Percentiles rank a stretch among this genome's conserved stretches.
Conservation (phyloP, 2,797 vertebrate species). For the Spizella passerina region DNA sequence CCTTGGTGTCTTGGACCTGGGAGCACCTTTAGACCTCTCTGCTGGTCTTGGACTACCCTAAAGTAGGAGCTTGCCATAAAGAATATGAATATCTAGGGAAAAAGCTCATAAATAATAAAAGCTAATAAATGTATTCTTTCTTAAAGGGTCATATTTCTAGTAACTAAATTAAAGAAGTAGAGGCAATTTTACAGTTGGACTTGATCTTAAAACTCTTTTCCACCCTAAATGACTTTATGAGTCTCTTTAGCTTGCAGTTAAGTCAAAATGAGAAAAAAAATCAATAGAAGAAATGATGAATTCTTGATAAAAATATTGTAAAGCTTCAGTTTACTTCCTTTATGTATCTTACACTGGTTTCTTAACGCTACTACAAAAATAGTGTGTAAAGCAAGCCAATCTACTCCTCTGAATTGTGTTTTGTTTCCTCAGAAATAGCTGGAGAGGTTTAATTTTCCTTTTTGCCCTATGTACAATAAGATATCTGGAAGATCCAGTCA, state of each 20-base stretch:
- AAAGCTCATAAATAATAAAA: not conserved
- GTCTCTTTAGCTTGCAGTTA: not conserved
- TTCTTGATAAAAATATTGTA: not conserved
- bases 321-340: not conserved
- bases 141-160: not conserved
- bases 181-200: not conserved
- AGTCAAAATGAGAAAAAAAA: not conserved
- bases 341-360: not conserved
- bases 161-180: not conserved
- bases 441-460: not conserved
- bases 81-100: not conserved
- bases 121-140: not conserved
- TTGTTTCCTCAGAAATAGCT: not conserved
- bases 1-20: not conserved
- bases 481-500: accelerated
- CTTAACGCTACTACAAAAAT: not conserved
- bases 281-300: not conserved
- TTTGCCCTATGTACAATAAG: not conserved
- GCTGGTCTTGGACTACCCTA: not conserved
- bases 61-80: not conserved
- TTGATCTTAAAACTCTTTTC: not conserved
- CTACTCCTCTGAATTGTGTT: not conserved
- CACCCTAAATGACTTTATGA: not conserved
- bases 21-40: not conserved
- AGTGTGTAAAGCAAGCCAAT: not conserved